Conservation (phyloP, 2,888 invertebrate genomes). For the Andrena dorsata region DNA sequence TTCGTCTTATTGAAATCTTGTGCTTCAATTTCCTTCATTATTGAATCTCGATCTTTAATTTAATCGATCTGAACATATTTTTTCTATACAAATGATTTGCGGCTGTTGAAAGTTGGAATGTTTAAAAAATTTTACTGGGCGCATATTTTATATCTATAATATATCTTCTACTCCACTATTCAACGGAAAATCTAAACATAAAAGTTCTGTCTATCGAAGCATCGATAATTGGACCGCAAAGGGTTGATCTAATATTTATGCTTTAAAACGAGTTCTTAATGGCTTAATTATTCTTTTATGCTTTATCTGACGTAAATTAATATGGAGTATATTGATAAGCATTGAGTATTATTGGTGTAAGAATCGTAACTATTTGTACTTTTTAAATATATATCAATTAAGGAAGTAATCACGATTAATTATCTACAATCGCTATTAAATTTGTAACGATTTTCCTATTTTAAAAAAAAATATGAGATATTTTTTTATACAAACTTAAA, state of each 20-base stretch:
- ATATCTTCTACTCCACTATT: not conserved
- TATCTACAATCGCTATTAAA: conserved; percentile 24
- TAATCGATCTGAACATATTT: not conserved
- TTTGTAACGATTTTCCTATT: conserved; percentile 37
- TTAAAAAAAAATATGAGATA: conserved; percentile 30
- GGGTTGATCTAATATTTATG: conserved; percentile 49
- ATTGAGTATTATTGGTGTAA: conserved; percentile 39
- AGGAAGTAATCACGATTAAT: conserved; percentile 24
- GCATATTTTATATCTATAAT: not conserved
- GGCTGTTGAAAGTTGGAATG: conserved; percentile 1
- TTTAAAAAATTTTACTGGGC: not conserved
- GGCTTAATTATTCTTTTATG: conserved; percentile 48
- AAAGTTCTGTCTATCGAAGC: conserved; percentile 5
- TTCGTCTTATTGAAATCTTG: conserved; percentile 1
- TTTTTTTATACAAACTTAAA: conserved; percentile 50
- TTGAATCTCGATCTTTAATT: conserved; percentile 23
- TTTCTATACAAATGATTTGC: not conserved
- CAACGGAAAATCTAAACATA: not conserved
- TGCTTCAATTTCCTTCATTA: not conserved
- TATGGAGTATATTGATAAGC: conserved; percentile 36
- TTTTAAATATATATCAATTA: conserved; percentile 48
- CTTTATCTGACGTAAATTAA: conserved; percentile 55
- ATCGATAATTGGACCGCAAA: conserved; percentile 45
- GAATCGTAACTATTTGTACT: conserved; percentile 41
- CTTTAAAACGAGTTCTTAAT: conserved; percentile 41